These are phyloP conservation scores for Anas platyrhynchos DNA, from an alignment of 2,113 vertebrate genomes.

Conservation along the genomic window DNA sequence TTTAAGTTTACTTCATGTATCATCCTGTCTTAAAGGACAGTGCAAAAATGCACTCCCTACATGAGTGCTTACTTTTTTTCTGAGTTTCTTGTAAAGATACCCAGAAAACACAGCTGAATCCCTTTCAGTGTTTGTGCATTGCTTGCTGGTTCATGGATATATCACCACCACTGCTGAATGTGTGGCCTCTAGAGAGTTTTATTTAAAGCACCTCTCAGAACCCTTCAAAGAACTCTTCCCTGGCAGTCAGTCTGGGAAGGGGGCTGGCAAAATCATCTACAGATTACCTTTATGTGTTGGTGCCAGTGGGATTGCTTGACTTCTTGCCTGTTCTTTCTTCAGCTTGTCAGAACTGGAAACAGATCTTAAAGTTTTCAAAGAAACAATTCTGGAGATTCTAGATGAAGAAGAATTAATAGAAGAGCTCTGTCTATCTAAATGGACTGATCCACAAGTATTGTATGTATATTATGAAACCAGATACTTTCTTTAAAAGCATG, in stretches of 20 bases:
- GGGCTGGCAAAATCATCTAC: not conserved
- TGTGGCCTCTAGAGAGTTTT: not conserved
- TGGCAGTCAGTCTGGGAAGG: rapidly evolving
- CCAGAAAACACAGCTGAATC: not conserved
- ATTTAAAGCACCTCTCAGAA: not conserved
- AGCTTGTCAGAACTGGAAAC: constrained; percentile 98
- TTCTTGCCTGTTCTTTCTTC: constrained; percentile 40
- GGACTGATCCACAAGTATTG: constrained; percentile 90
- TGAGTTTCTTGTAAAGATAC: not conserved
- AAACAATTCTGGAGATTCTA: constrained; percentile 91
- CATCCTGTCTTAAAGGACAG: not conserved
- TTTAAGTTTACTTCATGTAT: not conserved
- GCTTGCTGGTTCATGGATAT: not conserved
- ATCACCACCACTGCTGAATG: not conserved
- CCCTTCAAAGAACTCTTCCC: not conserved
- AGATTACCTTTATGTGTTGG: not conserved
- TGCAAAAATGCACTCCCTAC: rapidly evolving
- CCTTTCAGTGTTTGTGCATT: not conserved
- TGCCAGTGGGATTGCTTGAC: not conserved
- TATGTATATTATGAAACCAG: constrained; percentile 75
- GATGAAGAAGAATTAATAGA: constrained; percentile 96
- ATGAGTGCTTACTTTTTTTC: not conserved
- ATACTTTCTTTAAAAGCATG: not conserved
- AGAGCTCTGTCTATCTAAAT: constrained; percentile 94
- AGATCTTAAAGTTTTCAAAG: constrained; percentile 94